phyloP scores from a whole-genome alignment of 1,140 invertebrate species.

The Pseudomyrmex sp. region DNA sequence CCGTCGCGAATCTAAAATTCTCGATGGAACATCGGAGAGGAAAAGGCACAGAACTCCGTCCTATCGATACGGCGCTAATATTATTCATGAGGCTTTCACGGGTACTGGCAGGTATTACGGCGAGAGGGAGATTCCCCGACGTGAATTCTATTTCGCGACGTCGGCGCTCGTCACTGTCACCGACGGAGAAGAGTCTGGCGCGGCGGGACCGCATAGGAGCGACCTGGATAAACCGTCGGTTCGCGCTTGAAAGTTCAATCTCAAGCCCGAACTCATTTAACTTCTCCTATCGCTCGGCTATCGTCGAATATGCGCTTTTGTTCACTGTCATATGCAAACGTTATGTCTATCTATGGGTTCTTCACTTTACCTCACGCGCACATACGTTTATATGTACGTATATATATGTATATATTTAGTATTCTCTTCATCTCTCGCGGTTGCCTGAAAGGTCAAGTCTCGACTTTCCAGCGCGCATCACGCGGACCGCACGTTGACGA shows the following conservation, averaged over 20 bases:
- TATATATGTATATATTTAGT: too few species aligned
- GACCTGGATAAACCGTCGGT: neutral
- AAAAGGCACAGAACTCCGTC: conserved; percentile 3
- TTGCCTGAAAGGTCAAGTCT: neutral
- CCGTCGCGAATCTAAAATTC: conserved; percentile 18
- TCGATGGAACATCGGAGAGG: neutral
- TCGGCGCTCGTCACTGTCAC: conserved; percentile 35
- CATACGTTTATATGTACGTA: too few species aligned
- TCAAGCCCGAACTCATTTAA: neutral
- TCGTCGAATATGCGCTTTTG: neutral
- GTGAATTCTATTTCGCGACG: conserved; percentile 52
- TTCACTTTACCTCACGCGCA: neutral
- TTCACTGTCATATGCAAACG: neutral
- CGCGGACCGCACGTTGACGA: too few species aligned
- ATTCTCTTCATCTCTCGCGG: conserved; percentile 4
- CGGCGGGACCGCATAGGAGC: neutral
- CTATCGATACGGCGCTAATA: conserved; percentile 36
- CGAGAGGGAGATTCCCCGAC: conserved; percentile 5
- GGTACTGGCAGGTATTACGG: conserved; percentile 34
- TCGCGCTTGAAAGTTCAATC: conserved; percentile 20
- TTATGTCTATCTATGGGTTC: neutral
- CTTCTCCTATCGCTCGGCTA: neutral
- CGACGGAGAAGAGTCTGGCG: too few species aligned
- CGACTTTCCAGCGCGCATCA: conserved; percentile 20
- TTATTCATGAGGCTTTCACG: conserved; percentile 54